Evolutionary conservation across 2,113 vertebrate species (phyloP).

Genomic region (Grus americana): DNA sequence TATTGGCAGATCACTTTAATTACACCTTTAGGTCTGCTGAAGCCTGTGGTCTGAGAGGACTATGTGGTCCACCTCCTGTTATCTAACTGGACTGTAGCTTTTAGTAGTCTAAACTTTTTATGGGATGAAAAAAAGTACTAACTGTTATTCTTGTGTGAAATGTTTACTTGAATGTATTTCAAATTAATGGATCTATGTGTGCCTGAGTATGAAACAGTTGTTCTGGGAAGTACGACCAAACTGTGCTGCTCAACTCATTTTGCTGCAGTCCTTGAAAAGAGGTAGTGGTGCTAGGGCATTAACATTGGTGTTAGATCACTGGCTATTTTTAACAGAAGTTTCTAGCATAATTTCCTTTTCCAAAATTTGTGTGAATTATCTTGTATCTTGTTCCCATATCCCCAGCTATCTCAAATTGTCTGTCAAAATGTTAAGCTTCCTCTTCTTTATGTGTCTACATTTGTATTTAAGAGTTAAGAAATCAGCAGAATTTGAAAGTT

Average conservation of each 20-base stretch:
- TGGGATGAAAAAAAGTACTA: neutral
- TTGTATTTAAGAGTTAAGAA: neutral
- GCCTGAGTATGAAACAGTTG: neutral
- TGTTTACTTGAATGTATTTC: neutral
- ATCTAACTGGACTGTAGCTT: neutral
- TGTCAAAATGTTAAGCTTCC: neutral
- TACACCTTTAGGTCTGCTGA: neutral
- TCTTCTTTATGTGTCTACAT: neutral
- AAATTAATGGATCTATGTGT: neutral
- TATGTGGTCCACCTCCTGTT: neutral
- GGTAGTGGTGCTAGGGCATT: neutral
- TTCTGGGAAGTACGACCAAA: neutral
- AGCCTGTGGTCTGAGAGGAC: neutral
- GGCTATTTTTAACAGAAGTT: neutral
- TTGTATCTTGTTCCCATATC: neutral
- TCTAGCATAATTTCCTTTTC: neutral
- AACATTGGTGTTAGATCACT: accelerated
- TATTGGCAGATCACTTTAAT: neutral
- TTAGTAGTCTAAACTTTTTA: neutral
- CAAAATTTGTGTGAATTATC: neutral
- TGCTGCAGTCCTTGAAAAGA: neutral
- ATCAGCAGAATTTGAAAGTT: neutral
- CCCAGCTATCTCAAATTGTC: neutral
- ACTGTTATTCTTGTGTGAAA: neutral
- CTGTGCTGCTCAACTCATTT: neutral